A percentile compares a stretch with the other conserved stretches of the same genome.
Conservation (phyloP, 2,888 invertebrate genomes). For the Onthophagus sagittarius region DNA sequence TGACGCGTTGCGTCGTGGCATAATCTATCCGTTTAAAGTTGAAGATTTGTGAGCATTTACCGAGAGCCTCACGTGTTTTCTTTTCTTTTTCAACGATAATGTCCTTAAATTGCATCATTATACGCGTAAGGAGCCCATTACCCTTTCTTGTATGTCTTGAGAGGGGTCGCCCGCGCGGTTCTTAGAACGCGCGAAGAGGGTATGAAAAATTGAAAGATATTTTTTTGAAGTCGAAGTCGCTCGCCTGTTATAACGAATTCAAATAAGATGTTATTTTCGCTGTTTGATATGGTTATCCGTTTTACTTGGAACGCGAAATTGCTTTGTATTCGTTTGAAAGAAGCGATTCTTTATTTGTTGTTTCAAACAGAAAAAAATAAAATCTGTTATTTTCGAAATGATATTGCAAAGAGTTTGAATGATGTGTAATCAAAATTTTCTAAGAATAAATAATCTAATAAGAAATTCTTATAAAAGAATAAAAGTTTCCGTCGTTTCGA, state of each 20-base stretch:
- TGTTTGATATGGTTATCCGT: not conserved
- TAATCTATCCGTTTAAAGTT: not conserved
- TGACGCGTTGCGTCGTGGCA: no score
- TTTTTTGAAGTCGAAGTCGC: not conserved
- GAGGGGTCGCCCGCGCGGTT: not conserved
- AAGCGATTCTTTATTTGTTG: not conserved
- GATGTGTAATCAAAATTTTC: not conserved
- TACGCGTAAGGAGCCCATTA: not conserved
- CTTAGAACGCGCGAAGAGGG: not conserved
- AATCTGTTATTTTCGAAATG: not conserved
- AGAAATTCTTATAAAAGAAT: not conserved
- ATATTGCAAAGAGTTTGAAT: not conserved
- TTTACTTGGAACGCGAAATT: not conserved
- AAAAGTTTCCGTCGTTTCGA: not conserved
- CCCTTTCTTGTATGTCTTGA: not conserved
- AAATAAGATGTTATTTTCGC: not conserved
- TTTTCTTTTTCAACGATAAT: not conserved
- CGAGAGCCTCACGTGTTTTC: not conserved
- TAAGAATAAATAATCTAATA: no score
- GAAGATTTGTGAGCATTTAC: not conserved
- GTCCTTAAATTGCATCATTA: not conserved
- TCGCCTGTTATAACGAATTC: not conserved
- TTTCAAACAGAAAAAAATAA: not conserved
- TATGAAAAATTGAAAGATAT: not conserved
- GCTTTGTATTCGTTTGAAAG: no score